These are phyloP conservation scores for Lithodes maja DNA, from an alignment of 2,888 invertebrate species.

Conservation along the genomic window DNA sequence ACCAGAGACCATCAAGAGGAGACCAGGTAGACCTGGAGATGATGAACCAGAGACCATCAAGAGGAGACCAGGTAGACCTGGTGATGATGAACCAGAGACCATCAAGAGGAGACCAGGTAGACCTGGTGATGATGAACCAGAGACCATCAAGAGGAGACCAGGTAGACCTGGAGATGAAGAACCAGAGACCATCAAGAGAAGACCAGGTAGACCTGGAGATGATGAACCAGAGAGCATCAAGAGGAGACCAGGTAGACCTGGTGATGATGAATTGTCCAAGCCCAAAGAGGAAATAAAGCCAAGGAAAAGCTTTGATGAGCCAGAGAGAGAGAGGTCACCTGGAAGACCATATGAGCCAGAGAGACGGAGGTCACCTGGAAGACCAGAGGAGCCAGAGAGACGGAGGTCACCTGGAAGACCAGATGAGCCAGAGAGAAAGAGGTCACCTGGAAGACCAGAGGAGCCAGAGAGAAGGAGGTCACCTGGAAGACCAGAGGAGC, in stretches of 20 bases:
- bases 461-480: too few species aligned
- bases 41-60: conserved; percentile 17
- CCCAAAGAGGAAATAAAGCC: background rate
- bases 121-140: conserved; percentile 12
- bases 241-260: background rate
- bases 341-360: background rate
- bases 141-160: background rate
- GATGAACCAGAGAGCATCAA: conserved; percentile 2
- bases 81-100: conserved; percentile 16
- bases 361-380: conserved; percentile 1
- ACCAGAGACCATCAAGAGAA: conserved; percentile 7
- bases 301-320: background rate
- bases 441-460: too few species aligned
- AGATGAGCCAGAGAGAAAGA: too few species aligned
- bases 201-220: background rate
- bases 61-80: background rate
- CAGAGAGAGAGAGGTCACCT: conserved; percentile 20
- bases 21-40: background rate
- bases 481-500: too few species aligned
- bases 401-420: too few species aligned
- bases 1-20: conserved; percentile 14
- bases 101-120: conserved; percentile 3
- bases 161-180: background rate
- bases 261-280: conserved; percentile 17
- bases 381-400: conserved; percentile 10